These are phyloP conservation scores for Pelodiscus sinensis DNA, from an alignment of 2,113 vertebrate species.

Conservation along the genomic window DNA sequence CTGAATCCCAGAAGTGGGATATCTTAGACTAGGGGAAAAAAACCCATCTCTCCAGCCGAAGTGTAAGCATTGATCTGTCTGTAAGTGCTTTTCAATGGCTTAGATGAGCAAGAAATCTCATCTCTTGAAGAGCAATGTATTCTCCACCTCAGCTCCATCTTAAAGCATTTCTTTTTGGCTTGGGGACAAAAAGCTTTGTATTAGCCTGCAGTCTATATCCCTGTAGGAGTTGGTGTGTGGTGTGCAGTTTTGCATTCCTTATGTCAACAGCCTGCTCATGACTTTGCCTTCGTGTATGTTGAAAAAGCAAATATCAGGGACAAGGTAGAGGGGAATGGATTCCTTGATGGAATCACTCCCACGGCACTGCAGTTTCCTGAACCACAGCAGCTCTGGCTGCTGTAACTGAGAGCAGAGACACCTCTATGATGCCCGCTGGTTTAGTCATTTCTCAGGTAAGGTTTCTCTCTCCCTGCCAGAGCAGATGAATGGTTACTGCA, in stretches of 20 bases:
- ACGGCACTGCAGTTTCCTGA: fast-evolving
- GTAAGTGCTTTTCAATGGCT: not conserved
- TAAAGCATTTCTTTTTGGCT: not conserved
- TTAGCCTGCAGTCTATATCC: not conserved
- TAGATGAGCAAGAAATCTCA: not conserved
- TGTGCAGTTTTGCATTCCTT: fast-evolving
- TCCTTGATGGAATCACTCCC: not conserved
- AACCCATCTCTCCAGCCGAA: not conserved
- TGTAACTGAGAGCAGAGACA: no score
- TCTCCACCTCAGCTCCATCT: not conserved
- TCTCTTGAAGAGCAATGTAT: not conserved
- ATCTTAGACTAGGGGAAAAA: not conserved
- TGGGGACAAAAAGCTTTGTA: fast-evolving
- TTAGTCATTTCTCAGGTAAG: not conserved
- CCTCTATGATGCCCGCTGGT: fast-evolving
- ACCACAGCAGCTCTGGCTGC: not conserved
- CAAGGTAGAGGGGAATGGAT: not conserved
- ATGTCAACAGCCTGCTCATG: not conserved
- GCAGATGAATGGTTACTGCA: not conserved
- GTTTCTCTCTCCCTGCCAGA: not conserved
- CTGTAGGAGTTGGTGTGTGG: not conserved
- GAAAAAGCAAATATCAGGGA: not conserved
- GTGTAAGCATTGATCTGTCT: not conserved
- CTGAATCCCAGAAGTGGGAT: not conserved
- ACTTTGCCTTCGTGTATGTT: not conserved